Percentiles rank a stretch among this genome's conserved stretches.
Conservation (phyloP, 2,797 vertebrate genomes). For the Oreonectes daqikongensis region DNA sequence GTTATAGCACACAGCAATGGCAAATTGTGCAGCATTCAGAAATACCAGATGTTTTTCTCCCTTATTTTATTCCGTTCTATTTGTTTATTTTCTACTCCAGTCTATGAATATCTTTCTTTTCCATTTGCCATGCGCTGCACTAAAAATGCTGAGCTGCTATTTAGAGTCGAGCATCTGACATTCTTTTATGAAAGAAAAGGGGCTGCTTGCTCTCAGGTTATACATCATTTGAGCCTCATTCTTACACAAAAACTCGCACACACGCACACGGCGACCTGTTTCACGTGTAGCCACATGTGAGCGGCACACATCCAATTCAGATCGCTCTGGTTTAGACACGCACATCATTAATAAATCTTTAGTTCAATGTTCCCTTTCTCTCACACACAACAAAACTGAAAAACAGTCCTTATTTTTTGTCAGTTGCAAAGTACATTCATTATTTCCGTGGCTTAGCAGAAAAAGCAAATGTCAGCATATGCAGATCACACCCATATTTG, state of each 20-base stretch:
- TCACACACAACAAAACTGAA: not conserved
- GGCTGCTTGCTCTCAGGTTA: constrained; percentile 4
- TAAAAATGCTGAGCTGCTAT: constrained; percentile 34
- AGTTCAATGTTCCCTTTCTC: no score
- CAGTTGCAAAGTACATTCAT: constrained; percentile 25
- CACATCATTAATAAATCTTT: not conserved
- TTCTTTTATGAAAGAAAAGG: constrained; percentile 26
- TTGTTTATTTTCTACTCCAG: constrained; percentile 17
- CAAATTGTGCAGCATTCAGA: constrained; percentile 22
- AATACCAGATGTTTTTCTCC: constrained; percentile 27
- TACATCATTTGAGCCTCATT: not conserved
- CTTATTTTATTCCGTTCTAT: not conserved
- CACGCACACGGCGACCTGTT: constrained; percentile 15
- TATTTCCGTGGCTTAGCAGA: constrained; percentile 11
- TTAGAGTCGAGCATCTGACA: constrained; percentile 37
- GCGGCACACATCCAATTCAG: not conserved
- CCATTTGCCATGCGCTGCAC: constrained; percentile 33
- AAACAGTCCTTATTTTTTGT: constrained; percentile 6
- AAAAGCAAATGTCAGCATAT: constrained; percentile 40
- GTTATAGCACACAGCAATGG: not conserved
- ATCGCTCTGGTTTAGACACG: constrained; percentile 5
- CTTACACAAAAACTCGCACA: constrained; percentile 23
- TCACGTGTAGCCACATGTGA: no score
- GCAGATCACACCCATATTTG: constrained; percentile 37
- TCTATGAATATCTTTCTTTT: constrained; percentile 36